Evolutionary conservation across 1,140 invertebrate genomes (phyloP), one percentile per base, ranked within the genome.

Genomic region (Macrotrachela quadricornifera): DNA sequence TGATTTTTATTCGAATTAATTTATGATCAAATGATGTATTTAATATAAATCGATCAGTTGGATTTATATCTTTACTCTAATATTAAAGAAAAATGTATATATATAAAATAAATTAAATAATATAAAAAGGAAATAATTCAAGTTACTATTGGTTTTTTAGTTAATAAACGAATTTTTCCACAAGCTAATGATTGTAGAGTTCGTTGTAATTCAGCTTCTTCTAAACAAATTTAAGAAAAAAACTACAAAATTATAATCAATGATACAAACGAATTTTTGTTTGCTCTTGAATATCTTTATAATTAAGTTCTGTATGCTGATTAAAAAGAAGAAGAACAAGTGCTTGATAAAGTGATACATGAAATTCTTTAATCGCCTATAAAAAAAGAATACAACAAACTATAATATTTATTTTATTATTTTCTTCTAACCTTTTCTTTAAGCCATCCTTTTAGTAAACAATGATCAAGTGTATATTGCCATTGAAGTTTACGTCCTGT

Each of bases 1-100:
- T 96, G 62, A 99, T 96, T 73, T 95, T 94, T 66, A 99, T 95
- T 61, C 90, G 75, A 71, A 85, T 96, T 42, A 95, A 74, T 73
- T 92, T 92, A 72, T 95, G 91, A 57, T 81, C 84, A 70, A 97
- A 97, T 56, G 91, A 85, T 30, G 75, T 75, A 67, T 94, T 92
- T 63, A 88, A 91, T 48, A 77, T 66, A 72, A 97, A 97, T 68
- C 78, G 79, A 72, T 97, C 90, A 10, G 76, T 74, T 68, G 86
- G 81, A 51, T 78, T 77, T 36, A 96, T 80, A 65, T 96, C 90
- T 55, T 83, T 77, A 14, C 86, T 82, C 60, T 59, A 50, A 15
- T n/a, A n/a, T n/a, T n/a, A 30, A 30, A 30, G 21, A 30, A 2
- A 30, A 4, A n/a, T n/a, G n/a, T n/a, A n/a, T n/a, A n/a, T n/a